Base-by-base conservation (phyloP, 1,140 invertebrate genomes). In the Pentalonia nigronervosa region DNA sequence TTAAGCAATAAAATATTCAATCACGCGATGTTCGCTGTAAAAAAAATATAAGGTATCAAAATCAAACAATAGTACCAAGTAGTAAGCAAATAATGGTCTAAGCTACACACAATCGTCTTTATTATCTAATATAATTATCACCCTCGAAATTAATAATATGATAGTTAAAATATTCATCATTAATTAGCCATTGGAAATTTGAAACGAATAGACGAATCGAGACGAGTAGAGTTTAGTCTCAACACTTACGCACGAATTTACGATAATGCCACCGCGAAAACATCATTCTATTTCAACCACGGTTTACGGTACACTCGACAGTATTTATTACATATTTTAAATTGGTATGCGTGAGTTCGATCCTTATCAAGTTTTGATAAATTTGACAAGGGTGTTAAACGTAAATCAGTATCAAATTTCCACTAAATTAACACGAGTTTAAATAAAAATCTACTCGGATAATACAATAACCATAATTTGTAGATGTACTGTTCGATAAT, bases 341-440 rank as follows among this genome's bases (percentile, higher is more conserved):
- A 76, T n/a, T n/a, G 50, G 50, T 53, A 53, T 53, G 21, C 23
- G 60, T 20, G 14, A 7, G 60, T 30, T 76, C 60, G 8, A n/a
- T 34, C 60, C 4, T 76, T 76, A 76, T 76, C 60, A 76, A 76
- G n/a, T 14, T 76, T n/a, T n/a, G n/a, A 76, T 76, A 34, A n/a
- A 76, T 76, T 76, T 76, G 60, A 76, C 60, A 34, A 76, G 60
- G 60, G 30, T 76, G 60, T n/a, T 76, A n/a, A 76, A n/a, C 60
- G 14, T 76, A 76, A 76, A 76, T 34, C 60, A 76, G n/a, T 76
- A 76, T 76, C 60, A 76, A 14, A 76, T 76, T 76, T 6, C 14
- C 17, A n/a, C n/a, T 76, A 76, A n/a, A 76, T 76, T 76, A 76
- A 76, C 30, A n/a, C 14, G 14, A 30, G 30, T 34, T 7, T 76